Percentiles rank a stretch among this genome's conserved stretches.
These are phyloP conservation scores for Napeogenes sylphis DNA, from an alignment of 2,888 invertebrate genomes.

Conservation along the genomic window DNA sequence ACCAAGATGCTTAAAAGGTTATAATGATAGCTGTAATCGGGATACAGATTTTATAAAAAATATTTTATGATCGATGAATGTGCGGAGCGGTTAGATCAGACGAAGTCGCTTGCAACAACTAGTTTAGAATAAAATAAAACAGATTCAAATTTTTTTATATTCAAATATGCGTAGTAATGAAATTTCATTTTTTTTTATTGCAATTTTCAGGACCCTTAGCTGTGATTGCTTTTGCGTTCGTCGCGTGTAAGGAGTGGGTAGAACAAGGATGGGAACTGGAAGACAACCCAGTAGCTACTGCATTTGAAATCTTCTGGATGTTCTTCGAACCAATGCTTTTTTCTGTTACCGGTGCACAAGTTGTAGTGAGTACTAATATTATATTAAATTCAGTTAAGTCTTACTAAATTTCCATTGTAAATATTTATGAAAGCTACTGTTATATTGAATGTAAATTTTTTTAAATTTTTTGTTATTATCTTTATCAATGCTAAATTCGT, in stretches of 20 bases:
- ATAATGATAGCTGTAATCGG: no score
- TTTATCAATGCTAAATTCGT: no score
- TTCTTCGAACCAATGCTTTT: conserved; percentile 97
- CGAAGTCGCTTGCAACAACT: no score
- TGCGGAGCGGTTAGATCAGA: no score
- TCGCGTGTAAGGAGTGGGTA: conserved; percentile 89
- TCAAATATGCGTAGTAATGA: neutral
- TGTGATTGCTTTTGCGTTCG: conserved; percentile 89
- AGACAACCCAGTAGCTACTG: conserved; percentile 90
- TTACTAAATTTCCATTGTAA: neutral
- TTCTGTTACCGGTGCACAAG: conserved; percentile 93
- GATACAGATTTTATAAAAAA: no score
- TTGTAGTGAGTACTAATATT: conserved; percentile 77
- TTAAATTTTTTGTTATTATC: no score
- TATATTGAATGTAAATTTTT: conserved; percentile 3
- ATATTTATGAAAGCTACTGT: no score
- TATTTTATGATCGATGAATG: no score
- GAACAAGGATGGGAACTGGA: conserved; percentile 91
- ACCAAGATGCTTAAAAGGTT: no score
- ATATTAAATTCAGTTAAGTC: neutral
- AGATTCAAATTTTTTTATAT: neutral
- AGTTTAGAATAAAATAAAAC: no score
- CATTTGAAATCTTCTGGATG: conserved; percentile 96
- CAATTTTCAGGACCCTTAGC: conserved; percentile 85
- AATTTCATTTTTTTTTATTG: neutral